Conservation (phyloP, 1,140 invertebrate genomes). For the Nephotettix cincticeps region DNA sequence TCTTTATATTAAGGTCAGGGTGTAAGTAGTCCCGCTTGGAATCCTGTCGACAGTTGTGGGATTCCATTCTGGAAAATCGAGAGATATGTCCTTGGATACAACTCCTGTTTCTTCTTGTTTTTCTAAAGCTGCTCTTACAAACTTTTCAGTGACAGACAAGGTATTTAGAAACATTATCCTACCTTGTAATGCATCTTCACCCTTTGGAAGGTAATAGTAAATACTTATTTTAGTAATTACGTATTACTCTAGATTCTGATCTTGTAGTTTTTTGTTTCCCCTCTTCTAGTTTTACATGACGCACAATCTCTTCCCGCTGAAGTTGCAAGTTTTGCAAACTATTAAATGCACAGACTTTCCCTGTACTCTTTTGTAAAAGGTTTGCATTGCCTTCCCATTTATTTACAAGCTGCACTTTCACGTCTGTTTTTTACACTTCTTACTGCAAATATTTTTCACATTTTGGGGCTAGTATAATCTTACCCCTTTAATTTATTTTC, state of each 20-base stretch:
- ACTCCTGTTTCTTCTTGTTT: constrained; percentile 1
- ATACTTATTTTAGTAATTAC: not conserved
- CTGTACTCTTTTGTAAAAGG: not conserved
- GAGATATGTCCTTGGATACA: not conserved
- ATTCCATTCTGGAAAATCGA: not conserved
- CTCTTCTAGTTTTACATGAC: not conserved
- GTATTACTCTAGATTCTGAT: not conserved
- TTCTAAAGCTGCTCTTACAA: not conserved
- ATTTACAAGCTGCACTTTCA: not conserved
- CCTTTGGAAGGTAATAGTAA: not conserved
- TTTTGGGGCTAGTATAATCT: not conserved
- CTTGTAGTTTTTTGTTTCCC: not conserved
- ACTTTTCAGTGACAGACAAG: not conserved
- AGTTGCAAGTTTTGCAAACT: not conserved
- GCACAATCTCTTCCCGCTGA: not conserved
- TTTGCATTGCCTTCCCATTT: not conserved
- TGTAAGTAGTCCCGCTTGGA: not conserved
- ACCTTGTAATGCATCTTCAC: not conserved
- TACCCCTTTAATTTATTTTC: not conserved
- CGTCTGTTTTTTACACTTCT: not conserved
- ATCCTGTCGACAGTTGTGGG: not conserved
- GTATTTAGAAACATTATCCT: not conserved
- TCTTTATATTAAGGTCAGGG: not conserved
- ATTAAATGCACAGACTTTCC: not conserved
- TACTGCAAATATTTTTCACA: not conserved